Conservation (phyloP, 2,797 vertebrate species). For the Vireo griseus region DNA sequence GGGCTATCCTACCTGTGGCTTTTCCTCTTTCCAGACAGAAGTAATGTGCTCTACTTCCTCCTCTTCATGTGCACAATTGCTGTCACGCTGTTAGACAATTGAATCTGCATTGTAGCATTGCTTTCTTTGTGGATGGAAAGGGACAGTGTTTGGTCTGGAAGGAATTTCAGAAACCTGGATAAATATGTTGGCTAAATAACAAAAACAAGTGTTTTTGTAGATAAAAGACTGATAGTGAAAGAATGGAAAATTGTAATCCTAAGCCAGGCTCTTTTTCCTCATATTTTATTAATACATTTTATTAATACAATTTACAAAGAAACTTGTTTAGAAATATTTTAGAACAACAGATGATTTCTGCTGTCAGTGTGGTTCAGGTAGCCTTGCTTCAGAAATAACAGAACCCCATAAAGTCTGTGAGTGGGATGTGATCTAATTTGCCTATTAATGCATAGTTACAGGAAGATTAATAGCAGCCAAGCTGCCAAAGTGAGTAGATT, state of each 20-base stretch:
- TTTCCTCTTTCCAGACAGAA: background rate
- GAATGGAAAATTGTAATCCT: background rate
- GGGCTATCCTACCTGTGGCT: background rate
- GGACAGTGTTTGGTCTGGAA: background rate
- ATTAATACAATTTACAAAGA: background rate
- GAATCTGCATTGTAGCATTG: background rate
- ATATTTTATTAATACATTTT: background rate
- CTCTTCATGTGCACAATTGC: accelerated
- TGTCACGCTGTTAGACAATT: background rate
- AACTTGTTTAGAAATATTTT: background rate
- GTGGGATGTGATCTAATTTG: background rate
- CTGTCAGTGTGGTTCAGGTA: background rate
- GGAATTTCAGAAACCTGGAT: background rate
- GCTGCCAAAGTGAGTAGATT: background rate
- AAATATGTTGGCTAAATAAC: background rate
- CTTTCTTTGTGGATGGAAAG: background rate
- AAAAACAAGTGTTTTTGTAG: background rate
- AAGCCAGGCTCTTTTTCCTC: background rate
- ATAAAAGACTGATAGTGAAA: background rate
- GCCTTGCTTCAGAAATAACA: background rate
- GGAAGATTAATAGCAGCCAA: background rate
- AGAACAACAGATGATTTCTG: background rate
- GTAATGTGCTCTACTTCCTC: background rate
- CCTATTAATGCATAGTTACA: background rate
- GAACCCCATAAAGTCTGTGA: background rate